Percentiles rank a stretch among this genome's conserved stretches.
Conservation (phyloP, 2,888 invertebrate genomes). For the Lasius platythorax region DNA sequence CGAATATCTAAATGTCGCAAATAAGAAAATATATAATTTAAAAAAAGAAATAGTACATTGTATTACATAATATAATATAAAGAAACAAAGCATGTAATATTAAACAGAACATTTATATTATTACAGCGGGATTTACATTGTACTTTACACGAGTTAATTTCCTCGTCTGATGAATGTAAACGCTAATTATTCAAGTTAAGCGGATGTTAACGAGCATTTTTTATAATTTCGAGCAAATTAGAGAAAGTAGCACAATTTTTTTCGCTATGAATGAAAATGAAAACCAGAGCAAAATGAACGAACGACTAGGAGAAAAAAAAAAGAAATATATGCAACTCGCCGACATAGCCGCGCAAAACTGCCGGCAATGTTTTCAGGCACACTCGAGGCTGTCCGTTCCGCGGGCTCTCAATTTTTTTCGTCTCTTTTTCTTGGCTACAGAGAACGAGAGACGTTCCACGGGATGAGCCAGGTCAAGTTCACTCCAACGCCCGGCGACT, state of each 20-base stretch:
- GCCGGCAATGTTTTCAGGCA: constrained; percentile 44
- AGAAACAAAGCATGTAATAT: neutral
- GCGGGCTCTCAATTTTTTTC: constrained; percentile 37
- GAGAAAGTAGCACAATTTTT: constrained; percentile 26
- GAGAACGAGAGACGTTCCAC: constrained; percentile 28
- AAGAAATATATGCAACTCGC: constrained; percentile 17
- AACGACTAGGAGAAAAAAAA: neutral
- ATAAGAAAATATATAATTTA: neutral
- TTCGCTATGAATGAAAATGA: constrained; percentile 41
- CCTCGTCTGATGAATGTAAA: constrained; percentile 28
- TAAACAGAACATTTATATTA: constrained; percentile 4
- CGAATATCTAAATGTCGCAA: neutral
- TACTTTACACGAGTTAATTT: constrained; percentile 24
- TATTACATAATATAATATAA: neutral
- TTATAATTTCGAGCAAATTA: constrained; percentile 47
- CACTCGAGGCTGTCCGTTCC: constrained; percentile 53
- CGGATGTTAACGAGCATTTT: constrained; percentile 44
- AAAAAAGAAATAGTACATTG: neutral
- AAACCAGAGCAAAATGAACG: constrained; percentile 31
- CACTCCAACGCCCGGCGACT: constrained; percentile 43
- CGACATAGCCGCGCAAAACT: constrained; percentile 36
- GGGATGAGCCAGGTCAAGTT: constrained; percentile 60
- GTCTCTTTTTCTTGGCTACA: constrained; percentile 32
- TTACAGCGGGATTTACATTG: constrained; percentile 12
- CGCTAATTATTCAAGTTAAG: constrained; percentile 51